Conservation (phyloP, 2,797 vertebrate species). For the Darevskia mixta region DNA sequence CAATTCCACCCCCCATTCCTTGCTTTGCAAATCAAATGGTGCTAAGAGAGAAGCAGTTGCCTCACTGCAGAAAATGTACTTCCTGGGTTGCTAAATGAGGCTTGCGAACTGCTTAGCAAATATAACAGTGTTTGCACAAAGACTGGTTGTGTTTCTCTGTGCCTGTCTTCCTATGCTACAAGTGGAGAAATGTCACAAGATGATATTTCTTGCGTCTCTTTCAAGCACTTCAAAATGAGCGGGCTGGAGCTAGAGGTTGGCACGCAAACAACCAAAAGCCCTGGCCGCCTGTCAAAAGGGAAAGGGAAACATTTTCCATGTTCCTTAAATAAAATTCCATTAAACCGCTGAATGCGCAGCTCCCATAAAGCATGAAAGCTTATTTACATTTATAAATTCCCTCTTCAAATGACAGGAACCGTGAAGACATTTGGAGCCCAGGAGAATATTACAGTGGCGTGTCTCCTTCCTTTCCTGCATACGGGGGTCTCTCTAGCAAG, state of each 20-base stretch:
- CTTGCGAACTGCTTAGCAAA: background rate
- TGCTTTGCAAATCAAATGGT: slow-evolving; percentile 46
- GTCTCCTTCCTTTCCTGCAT: background rate
- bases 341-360: background rate
- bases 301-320: background rate
- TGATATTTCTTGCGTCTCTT: slow-evolving; percentile 61
- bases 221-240: slow-evolving; percentile 34
- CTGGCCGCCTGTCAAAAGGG: background rate
- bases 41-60: background rate
- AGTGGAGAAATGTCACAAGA: slow-evolving; percentile 45
- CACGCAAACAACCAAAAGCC: background rate
- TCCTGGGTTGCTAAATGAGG: slow-evolving; percentile 37
- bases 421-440: background rate
- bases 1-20: background rate
- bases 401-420: background rate
- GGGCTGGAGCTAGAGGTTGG: background rate
- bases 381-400: background rate
- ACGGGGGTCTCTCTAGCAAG: background rate
- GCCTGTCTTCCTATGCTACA: background rate
- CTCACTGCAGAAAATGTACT: slow-evolving; percentile 35
- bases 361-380: background rate
- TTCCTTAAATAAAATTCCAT: background rate
- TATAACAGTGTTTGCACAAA: background rate
- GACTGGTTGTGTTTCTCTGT: background rate
- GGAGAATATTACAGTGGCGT: no score